Percentiles rank a stretch among this genome's conserved stretches.
phyloP scores from a whole-genome alignment of 92 coral and sea anemone species.

The Actinernus sp. region DNA sequence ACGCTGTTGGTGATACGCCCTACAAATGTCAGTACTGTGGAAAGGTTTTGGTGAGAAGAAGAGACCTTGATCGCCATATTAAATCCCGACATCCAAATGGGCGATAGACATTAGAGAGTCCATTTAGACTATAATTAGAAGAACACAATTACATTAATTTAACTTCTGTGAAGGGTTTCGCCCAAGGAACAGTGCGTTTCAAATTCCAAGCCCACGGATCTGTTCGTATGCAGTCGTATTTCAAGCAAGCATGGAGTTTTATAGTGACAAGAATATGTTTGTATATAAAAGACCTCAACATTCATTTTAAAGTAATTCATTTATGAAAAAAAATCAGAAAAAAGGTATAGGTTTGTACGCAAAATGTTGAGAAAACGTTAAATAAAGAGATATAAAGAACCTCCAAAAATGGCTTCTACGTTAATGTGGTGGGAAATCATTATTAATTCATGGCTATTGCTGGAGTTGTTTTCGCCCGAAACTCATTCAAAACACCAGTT shows the following conservation, averaged over 20 bases:
- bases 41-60: slow-evolving; percentile 91
- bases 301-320: not conserved
- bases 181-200: slow-evolving; percentile 6
- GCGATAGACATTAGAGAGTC: slow-evolving; percentile 63
- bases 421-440: slow-evolving; percentile 64
- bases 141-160: slow-evolving; percentile 6
- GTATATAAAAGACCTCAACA: slow-evolving; percentile 14
- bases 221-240: not conserved
- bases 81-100: slow-evolving; percentile 99
- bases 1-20: slow-evolving; percentile 99
- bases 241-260: slow-evolving; percentile 58
- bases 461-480: slow-evolving; percentile 80
- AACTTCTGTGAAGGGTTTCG: slow-evolving; percentile 25
- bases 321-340: slow-evolving; percentile 6
- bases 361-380: slow-evolving; percentile 52
- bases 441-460: slow-evolving; percentile 83
- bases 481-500: slow-evolving; percentile 27
- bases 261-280: slow-evolving; percentile 57
- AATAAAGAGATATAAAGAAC: slow-evolving; percentile 63
- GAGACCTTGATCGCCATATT: slow-evolving; percentile 98
- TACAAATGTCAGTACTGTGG: slow-evolving; percentile 99
- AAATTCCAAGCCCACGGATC: not conserved
- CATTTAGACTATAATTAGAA: not conserved
- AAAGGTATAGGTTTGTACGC: slow-evolving; percentile 71
- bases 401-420: slow-evolving; percentile 51